A percentile compares a stretch with the other conserved stretches of the same genome.
These are phyloP conservation scores for Ectobius pallidus DNA, from an alignment of 2,888 invertebrate genomes.

Conservation along the genomic window DNA sequence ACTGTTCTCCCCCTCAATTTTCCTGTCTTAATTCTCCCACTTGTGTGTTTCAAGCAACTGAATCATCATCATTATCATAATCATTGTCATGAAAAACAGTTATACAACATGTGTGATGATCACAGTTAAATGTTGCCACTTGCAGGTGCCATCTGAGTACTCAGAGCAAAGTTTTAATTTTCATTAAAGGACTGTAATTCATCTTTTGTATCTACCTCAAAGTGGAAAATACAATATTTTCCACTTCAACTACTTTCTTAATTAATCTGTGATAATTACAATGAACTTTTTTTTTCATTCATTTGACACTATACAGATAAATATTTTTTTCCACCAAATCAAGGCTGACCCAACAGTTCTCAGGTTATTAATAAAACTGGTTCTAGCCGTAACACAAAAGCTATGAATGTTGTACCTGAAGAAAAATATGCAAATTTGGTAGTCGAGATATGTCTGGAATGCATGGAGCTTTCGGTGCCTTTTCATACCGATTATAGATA, in stretches of 20 bases:
- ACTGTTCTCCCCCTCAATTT: too few relatives aligned
- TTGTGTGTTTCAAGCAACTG: too few relatives aligned
- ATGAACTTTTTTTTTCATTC: constrained; percentile 15
- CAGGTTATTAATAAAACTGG: constrained; percentile 15
- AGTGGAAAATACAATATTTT: constrained; percentile 19
- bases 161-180: constrained; percentile 2
- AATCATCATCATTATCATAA: too few relatives aligned
- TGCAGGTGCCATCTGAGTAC: constrained; percentile 24
- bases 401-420: constrained; percentile 34
- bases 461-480: constrained; percentile 34
- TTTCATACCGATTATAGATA: constrained; percentile 17
- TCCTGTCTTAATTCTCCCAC: too few relatives aligned
- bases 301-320: constrained; percentile 22
- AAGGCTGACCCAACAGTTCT: constrained; percentile 29
- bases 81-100: neutral
- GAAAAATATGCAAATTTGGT: constrained; percentile 25
- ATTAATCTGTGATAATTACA: constrained; percentile 31
- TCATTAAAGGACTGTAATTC: constrained; percentile 1
- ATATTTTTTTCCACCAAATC: constrained; percentile 23
- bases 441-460: constrained; percentile 32
- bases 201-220: constrained; percentile 31
- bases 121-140: neutral
- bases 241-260: constrained; percentile 24
- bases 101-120: neutral
- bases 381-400: constrained; percentile 29